A percentile compares a stretch with the other conserved stretches of the same genome.
Conservation (phyloP, 2,797 vertebrate genomes). For the Nyctalus aviator region DNA sequence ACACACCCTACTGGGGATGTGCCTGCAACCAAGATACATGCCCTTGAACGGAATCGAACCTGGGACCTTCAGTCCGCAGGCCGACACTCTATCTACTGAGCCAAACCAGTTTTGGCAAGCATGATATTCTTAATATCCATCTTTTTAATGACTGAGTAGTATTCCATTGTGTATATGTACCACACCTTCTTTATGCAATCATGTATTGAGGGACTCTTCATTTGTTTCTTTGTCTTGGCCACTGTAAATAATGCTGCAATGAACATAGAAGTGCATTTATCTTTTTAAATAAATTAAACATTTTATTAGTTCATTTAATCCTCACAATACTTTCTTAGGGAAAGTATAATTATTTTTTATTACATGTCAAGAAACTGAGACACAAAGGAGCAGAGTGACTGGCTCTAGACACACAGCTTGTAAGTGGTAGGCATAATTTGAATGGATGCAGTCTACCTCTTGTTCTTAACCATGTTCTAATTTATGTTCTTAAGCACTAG, state of each 20-base stretch:
- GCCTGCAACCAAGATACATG: no score
- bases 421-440: background rate
- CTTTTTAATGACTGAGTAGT: background rate
- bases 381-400: background rate
- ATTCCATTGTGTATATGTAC: no score
- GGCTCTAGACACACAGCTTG: background rate
- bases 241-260: no score
- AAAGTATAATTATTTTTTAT: background rate
- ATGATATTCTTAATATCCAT: background rate
- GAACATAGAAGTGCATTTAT: background rate
- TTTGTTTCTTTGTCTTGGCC: no score
- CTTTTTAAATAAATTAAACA: background rate
- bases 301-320: background rate
- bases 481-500: background rate
- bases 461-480: background rate
- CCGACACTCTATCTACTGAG: no score
- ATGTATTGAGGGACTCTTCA: no score
- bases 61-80: no score
- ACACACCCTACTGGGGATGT: no score
- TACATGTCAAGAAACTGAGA: background rate
- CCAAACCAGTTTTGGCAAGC: no score
- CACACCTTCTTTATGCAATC: no score
- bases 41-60: no score
- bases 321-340: background rate
- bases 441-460: background rate